Evolutionary conservation across 2,888 invertebrate species (phyloP).

Genomic region (Dolomedes plantarius): DNA sequence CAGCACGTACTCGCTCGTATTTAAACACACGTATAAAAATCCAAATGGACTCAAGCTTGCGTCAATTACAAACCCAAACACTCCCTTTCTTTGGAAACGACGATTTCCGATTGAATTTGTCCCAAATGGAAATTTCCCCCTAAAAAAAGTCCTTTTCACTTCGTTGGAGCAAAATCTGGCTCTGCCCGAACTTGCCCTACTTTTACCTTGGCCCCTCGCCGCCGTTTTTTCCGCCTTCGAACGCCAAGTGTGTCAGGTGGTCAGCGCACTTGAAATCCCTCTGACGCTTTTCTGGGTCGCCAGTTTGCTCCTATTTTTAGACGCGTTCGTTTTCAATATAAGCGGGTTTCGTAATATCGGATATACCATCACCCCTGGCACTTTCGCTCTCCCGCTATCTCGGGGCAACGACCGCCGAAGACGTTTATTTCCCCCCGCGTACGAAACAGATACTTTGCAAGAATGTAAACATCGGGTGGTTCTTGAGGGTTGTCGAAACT

Average conservation of each 20-base stretch:
- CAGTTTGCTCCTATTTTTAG: background rate
- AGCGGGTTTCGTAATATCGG: conserved; percentile 9
- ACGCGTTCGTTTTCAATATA: background rate
- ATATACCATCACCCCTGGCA: conserved; percentile 1
- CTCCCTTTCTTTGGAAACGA: too few relatives aligned
- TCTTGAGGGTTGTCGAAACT: too few relatives aligned
- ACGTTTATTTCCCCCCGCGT: too few relatives aligned
- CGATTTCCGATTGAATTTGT: too few relatives aligned
- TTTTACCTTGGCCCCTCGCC: background rate
- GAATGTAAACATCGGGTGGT: too few relatives aligned
- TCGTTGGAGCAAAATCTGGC: background rate
- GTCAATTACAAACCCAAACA: too few relatives aligned
- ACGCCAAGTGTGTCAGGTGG: background rate
- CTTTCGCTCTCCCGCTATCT: background rate
- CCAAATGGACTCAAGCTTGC: too few relatives aligned
- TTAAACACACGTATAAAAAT: too few relatives aligned
- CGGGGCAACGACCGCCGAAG: background rate
- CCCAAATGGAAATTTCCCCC: too few relatives aligned
- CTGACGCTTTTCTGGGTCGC: background rate
- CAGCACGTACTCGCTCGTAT: too few relatives aligned
- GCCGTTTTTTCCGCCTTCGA: background rate
- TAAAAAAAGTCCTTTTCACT: too few relatives aligned
- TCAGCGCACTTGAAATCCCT: conserved; percentile 10
- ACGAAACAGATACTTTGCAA: too few relatives aligned
- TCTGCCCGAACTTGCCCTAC: background rate